A percentile compares a stretch with the other conserved stretches of the same genome.
Evolutionary conservation across 2,797 vertebrate genomes (phyloP).

Genomic region (Odontamblyopus rebecca): DNA sequence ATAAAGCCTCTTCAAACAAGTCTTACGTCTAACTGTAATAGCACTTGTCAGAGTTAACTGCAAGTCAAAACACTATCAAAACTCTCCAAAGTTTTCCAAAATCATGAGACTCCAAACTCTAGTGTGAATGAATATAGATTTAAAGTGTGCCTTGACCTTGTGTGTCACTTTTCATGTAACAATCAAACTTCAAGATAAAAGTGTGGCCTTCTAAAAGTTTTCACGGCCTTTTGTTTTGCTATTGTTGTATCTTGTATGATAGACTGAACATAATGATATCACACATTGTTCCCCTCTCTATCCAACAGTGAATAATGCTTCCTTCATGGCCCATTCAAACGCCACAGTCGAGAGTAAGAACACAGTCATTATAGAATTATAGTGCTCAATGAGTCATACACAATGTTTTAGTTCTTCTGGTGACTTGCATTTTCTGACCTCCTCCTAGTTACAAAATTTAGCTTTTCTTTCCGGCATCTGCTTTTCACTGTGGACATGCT

Average conservation of each 20-base stretch:
- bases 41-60: no score
- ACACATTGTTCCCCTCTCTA: background rate
- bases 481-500: no score
- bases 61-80: no score
- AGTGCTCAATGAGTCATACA: background rate
- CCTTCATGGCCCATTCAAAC: slow-evolving; percentile 9
- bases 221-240: background rate
- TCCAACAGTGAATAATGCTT: background rate
- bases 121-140: background rate
- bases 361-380: background rate
- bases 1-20: no score
- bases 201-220: background rate
- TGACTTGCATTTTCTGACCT: background rate
- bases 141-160: background rate
- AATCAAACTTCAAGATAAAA: slow-evolving; percentile 11
- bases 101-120: no score
- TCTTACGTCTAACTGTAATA: no score
- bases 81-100: no score
- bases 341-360: background rate
- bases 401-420: background rate
- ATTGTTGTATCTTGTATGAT: slow-evolving; percentile 1
- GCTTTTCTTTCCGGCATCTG: no score
- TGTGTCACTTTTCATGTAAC: background rate
- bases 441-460: background rate
- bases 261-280: background rate